Conservation (phyloP, 2,797 vertebrate genomes). For the Ctenopoma kingsleyae region DNA sequence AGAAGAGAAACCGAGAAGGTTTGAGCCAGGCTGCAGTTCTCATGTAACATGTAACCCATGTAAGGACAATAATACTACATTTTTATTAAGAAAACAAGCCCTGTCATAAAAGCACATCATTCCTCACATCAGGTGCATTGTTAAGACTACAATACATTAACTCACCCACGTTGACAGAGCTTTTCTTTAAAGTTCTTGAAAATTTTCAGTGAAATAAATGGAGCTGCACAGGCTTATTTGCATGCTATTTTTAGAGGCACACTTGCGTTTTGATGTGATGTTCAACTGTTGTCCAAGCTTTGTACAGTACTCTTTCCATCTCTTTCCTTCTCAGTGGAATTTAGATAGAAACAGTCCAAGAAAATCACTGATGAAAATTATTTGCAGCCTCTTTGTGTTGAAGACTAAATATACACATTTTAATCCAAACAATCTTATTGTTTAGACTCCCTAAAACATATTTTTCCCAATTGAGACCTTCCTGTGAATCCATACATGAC, state of each 20-base stretch:
- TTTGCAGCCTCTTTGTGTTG: neutral
- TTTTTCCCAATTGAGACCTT: neutral
- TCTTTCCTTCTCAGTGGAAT: slow-evolving; percentile 24
- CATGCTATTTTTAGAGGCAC: slow-evolving; percentile 67
- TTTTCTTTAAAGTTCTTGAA: slow-evolving; percentile 32
- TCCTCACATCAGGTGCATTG: slow-evolving; percentile 1
- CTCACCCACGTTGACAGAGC: slow-evolving; percentile 19
- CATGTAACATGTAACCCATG: neutral
- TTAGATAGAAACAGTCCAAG: slow-evolving; percentile 12
- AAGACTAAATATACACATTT: neutral
- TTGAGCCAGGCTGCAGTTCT: neutral
- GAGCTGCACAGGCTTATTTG: slow-evolving; percentile 54
- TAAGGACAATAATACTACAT: neutral
- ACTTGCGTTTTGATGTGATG: slow-evolving; percentile 57
- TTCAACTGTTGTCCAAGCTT: slow-evolving; percentile 51
- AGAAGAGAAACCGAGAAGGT: slow-evolving; percentile 19
- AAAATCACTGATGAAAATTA: neutral
- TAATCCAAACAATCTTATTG: neutral
- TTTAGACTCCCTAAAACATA: neutral
- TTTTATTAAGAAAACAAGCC: neutral
- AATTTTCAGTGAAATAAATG: slow-evolving; percentile 35
- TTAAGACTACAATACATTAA: slow-evolving; percentile 19
- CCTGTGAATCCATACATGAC: no score
- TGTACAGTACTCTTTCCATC: slow-evolving; percentile 34
- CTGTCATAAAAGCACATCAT: neutral